Percentiles rank a stretch among this genome's conserved stretches.
Evolutionary conservation across 2,797 vertebrate genomes (phyloP).

Genomic region (Champsocephalus gunnari): DNA sequence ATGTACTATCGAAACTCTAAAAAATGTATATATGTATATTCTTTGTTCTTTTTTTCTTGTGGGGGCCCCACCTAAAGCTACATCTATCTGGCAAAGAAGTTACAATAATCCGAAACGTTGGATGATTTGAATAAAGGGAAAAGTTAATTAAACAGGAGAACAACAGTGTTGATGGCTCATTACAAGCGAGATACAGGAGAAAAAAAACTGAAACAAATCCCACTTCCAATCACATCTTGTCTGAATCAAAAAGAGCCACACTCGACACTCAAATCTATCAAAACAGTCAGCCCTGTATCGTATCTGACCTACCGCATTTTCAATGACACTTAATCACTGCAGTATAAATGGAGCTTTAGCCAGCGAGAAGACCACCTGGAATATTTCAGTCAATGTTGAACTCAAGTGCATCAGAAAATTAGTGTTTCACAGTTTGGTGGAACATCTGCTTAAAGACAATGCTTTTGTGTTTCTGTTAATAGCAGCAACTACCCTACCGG

Average conservation of each 20-base stretch:
- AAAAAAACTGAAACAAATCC: neutral
- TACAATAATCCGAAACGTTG: neutral
- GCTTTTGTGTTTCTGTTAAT: constrained; percentile 55
- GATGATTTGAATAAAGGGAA: neutral
- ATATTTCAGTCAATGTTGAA: constrained; percentile 24
- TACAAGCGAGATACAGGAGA: neutral
- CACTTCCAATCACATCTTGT: neutral
- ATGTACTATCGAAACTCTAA: no score
- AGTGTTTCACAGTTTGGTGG: constrained; percentile 4
- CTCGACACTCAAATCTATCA: neutral
- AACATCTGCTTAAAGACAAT: constrained; percentile 65
- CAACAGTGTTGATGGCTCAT: neutral
- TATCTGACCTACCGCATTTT: constrained; percentile 7
- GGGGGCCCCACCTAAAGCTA: no score
- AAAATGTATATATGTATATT: no score
- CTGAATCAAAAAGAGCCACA: constrained; percentile 2
- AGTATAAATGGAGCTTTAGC: constrained; percentile 23
- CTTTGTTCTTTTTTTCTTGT: no score
- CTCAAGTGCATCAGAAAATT: constrained; percentile 23
- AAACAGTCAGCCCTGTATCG: constrained; percentile 11
- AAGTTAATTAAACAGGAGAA: neutral
- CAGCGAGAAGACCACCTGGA: constrained; percentile 34
- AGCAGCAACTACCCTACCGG: constrained; percentile 40
- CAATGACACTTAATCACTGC: constrained; percentile 34
- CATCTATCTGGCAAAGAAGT: neutral